Base-by-base conservation (phyloP, 1,140 invertebrate species). In the Piezodorus guildinii region DNA sequence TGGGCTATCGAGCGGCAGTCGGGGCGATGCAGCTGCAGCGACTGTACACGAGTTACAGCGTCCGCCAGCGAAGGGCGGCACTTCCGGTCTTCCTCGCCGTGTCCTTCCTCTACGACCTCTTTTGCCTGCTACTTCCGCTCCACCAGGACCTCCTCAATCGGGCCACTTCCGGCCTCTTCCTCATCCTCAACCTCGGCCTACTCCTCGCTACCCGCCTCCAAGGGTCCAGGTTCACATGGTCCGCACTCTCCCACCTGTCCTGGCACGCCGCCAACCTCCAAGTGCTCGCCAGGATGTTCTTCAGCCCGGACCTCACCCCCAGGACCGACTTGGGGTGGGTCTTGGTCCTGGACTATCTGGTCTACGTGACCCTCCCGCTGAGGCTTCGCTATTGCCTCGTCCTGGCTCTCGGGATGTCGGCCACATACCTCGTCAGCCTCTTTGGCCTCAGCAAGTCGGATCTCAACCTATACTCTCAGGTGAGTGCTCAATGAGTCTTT, bases 331-430 rank as follows among this genome's bases (percentile, higher is more conserved):
- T 93, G 0, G 87, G 85, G 23, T 92, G 89, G 88, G 80, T 86
- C 17, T 75, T 91, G 49, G 75, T 93, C n/a, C 73, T 90, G 58
- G 84, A 88, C 66, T 94, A 91, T 71, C 79, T 91, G n/a, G 82
- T 89, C n/a, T 85, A 89, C 72, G 86, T 90, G 43, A 86, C 88
- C 1, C 72, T 93, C 65, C 90, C 91, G 0, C 76, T 93, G 51
- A 79, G 84, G 23, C 72, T 90, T 2, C 75, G 80, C 10, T 80
- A 85, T 63, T 86, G 83, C 70, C 69, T 82, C 16, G 62, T 80
- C 30, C 73, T 87, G 25, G 80, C 83, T 3, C 63, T 83, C 12
- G 77, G 77, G 16, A 83, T 81, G 0, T 82, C 79, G 63, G 73
- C 77, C 2, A 74, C 79, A 15, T 85, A 87, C 68, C 72, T 85